These are phyloP conservation scores for Cairina moschata DNA, from an alignment of 2,113 vertebrate species.

Conservation along the genomic window DNA sequence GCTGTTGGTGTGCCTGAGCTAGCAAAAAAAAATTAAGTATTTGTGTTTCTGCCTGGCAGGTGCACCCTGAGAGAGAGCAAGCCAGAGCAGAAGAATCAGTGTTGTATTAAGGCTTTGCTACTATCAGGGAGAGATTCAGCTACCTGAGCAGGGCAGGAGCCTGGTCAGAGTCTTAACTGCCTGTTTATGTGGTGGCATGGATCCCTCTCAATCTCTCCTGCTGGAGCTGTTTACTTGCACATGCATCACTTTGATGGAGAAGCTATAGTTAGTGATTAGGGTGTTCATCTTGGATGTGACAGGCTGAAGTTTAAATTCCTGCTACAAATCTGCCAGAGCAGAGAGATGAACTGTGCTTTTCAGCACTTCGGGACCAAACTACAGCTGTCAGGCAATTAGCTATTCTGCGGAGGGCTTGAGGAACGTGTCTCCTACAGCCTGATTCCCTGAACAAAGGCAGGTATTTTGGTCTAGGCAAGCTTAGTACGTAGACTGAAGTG, in stretches of 20 bases:
- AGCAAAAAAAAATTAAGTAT: background rate
- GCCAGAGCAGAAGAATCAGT: background rate
- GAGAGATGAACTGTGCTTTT: background rate
- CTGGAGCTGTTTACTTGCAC: background rate
- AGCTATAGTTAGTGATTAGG: background rate
- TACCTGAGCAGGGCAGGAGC: background rate
- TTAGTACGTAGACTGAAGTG: background rate
- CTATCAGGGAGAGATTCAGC: background rate
- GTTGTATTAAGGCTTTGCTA: background rate
- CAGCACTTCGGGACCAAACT: background rate
- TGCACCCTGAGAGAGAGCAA: background rate
- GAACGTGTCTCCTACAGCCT: background rate
- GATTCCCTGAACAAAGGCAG: background rate
- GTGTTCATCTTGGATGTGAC: background rate
- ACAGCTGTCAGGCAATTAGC: background rate
- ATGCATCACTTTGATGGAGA: background rate
- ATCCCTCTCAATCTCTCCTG: background rate
- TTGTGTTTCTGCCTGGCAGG: background rate
- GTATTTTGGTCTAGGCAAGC: background rate
- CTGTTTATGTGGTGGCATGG: background rate
- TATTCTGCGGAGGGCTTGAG: background rate
- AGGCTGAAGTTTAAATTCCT: background rate
- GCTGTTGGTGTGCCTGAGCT: background rate
- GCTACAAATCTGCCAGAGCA: background rate
- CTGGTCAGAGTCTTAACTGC: background rate